Evolutionary conservation across 2,797 vertebrate species (phyloP).

Genomic region (Coregonus sp.): DNA sequence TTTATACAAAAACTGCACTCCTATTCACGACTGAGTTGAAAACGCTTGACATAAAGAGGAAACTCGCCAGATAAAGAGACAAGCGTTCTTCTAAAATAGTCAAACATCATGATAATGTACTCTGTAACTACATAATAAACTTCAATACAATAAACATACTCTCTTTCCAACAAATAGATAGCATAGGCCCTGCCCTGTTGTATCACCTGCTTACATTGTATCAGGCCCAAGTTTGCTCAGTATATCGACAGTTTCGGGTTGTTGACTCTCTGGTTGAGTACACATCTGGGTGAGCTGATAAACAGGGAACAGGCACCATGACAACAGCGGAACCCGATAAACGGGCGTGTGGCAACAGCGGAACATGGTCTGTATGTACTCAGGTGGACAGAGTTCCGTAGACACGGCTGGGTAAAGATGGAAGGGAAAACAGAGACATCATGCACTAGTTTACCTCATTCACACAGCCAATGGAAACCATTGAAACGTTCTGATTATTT

Average conservation of each 20-base stretch:
- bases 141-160: background rate
- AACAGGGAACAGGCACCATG: constrained; percentile 23
- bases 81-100: background rate
- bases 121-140: background rate
- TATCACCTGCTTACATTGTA: constrained; percentile 43
- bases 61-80: background rate
- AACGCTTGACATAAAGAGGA: too few relatives aligned
- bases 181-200: background rate
- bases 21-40: too few relatives aligned
- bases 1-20: background rate
- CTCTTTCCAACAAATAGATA: background rate
- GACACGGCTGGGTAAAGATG: constrained; percentile 41
- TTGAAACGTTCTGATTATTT: background rate
- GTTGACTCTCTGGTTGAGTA: constrained; percentile 47
- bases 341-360: constrained; percentile 39
- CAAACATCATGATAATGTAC: background rate
- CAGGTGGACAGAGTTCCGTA: constrained; percentile 52
- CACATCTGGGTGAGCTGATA: constrained; percentile 56
- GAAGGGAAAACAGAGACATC: constrained; percentile 49
- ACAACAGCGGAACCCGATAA: constrained; percentile 30
- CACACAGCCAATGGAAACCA: background rate
- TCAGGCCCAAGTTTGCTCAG: constrained; percentile 60
- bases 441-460: background rate
- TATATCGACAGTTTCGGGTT: constrained; percentile 46
- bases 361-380: constrained; percentile 53